Conservation (phyloP, 2,797 vertebrate species). For the Orientallactaga sibirica region DNA sequence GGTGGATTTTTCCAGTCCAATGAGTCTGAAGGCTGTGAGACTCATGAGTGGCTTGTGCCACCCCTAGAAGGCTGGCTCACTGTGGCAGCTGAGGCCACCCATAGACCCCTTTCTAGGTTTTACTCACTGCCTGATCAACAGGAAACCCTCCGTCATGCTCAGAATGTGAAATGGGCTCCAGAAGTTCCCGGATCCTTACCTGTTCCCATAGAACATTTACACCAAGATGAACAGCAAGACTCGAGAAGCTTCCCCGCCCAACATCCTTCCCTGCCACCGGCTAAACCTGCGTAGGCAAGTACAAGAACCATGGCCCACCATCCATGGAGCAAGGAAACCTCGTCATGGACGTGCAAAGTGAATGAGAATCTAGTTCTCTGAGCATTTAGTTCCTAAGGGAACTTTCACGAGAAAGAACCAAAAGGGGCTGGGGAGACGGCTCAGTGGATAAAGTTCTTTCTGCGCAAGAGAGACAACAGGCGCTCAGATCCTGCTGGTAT, state of each 20-base stretch:
- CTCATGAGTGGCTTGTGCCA: fast-evolving
- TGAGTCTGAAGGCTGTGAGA: background rate
- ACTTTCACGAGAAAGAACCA: background rate
- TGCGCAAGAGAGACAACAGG: no score
- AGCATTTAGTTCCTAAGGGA: background rate
- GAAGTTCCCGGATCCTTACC: background rate
- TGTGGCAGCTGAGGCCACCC: background rate
- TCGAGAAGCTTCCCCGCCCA: background rate
- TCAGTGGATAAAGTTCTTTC: background rate
- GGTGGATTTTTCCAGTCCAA: background rate
- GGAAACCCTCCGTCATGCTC: background rate
- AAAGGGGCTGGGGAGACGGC: background rate
- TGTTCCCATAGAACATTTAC: background rate
- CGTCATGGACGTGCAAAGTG: background rate
- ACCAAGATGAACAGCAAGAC: background rate
- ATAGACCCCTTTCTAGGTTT: background rate
- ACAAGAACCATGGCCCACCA: fast-evolving
- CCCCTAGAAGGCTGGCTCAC: background rate
- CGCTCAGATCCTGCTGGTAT: no score
- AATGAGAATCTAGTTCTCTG: background rate
- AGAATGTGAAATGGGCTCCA: background rate
- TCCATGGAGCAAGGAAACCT: background rate
- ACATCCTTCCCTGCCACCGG: background rate
- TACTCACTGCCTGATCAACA: background rate
- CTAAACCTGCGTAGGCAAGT: fast-evolving